Evolutionary conservation across 1,140 invertebrate genomes (phyloP).

Genomic region (Ganaspis sp.): DNA sequence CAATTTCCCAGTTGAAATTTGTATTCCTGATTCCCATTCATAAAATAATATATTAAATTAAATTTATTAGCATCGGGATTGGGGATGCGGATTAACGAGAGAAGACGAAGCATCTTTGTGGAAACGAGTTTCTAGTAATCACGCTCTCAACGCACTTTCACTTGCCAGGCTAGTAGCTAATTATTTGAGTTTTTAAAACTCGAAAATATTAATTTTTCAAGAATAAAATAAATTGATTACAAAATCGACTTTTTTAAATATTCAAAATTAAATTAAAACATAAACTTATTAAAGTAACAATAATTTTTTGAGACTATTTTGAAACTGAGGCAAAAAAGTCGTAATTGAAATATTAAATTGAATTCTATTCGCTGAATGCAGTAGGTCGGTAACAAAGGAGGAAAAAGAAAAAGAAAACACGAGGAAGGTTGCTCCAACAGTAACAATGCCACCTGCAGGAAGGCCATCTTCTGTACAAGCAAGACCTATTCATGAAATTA

Average conservation of each 20-base stretch:
- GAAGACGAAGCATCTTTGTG: conserved; percentile 86
- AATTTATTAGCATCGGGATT: conserved; percentile 87
- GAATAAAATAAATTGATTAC: no score
- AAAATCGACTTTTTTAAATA: no score
- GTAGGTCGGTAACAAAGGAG: conserved; percentile 87
- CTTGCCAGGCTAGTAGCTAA: conserved; percentile 85
- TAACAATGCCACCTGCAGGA: conserved; percentile 67
- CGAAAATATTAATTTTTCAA: not conserved
- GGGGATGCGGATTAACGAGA: conserved; percentile 90
- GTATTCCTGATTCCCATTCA: no score
- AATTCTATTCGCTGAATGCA: conserved; percentile 46
- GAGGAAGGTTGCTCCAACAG: conserved; percentile 78
- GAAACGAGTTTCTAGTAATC: conserved; percentile 92
- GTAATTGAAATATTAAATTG: not conserved
- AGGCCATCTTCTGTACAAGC: conserved; percentile 72
- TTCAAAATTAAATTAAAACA: no score
- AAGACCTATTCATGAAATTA: conserved; percentile 67
- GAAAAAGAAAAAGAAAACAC: conserved; percentile 92
- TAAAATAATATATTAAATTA: not conserved
- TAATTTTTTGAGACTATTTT: no score
- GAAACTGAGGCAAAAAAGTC: no score
- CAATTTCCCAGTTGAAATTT: no score
- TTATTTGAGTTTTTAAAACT: not conserved
- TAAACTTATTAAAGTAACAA: no score
- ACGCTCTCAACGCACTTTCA: conserved; percentile 90